Evolutionary conservation across 2,888 invertebrate species (phyloP).

Genomic region (Gortyna flavago): DNA sequence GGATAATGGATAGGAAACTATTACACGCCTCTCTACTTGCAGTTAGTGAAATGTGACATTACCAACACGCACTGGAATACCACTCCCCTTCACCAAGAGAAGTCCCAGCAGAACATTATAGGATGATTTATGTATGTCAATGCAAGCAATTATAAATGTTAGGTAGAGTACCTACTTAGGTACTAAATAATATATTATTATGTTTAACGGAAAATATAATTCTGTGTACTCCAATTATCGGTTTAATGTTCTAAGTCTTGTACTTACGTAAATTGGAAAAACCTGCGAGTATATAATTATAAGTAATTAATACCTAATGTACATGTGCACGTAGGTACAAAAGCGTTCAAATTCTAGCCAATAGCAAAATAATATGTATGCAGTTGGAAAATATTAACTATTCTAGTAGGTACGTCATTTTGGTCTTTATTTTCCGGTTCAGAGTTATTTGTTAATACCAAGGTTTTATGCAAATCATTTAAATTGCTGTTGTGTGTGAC

Average conservation of each 20-base stretch:
- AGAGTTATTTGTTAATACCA: conserved; percentile 20
- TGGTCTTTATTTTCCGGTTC: conserved; percentile 54
- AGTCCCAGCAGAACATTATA: background rate
- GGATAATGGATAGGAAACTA: background rate
- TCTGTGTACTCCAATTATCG: conserved; percentile 29
- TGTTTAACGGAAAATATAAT: conserved; percentile 30
- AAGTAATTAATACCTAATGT: conserved; percentile 27
- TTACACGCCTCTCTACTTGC: background rate
- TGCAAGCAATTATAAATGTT: background rate
- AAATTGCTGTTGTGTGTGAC: conserved; percentile 10
- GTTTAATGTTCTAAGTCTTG: conserved; percentile 5
- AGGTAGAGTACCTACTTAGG: background rate
- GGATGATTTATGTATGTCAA: background rate
- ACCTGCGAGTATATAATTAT: conserved; percentile 18
- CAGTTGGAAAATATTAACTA: conserved; percentile 17
- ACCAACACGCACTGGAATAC: background rate
- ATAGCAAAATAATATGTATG: conserved; percentile 15
- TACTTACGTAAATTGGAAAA: conserved; percentile 45
- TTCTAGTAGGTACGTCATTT: conserved; percentile 26
- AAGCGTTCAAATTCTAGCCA: conserved; percentile 33
- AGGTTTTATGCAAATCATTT: conserved; percentile 36
- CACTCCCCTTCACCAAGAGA: no score
- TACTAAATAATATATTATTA: background rate
- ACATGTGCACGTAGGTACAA: background rate
- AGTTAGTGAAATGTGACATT: background rate